Conservation (phyloP, 1,140 invertebrate species). For the Homarus americanus region DNA sequence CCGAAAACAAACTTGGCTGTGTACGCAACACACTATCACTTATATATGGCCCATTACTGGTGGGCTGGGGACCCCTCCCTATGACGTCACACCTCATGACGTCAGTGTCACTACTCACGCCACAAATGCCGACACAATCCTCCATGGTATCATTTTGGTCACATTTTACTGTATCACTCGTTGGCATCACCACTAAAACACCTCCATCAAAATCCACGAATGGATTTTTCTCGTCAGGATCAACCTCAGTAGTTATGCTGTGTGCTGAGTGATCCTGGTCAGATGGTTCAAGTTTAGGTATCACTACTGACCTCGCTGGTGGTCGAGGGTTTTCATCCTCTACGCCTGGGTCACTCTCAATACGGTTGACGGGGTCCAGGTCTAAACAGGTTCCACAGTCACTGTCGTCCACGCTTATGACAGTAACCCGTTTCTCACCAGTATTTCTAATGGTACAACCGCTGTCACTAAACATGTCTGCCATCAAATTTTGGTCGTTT, state of each 20-base stretch:
- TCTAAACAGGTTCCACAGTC: neutral
- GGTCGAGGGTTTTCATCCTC: neutral
- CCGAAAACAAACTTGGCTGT: neutral
- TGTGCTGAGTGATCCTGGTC: neutral
- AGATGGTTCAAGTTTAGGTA: neutral
- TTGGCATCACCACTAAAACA: neutral
- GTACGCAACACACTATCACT: neutral
- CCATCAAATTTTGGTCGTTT: neutral
- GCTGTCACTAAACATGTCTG: slow-evolving; percentile 11
- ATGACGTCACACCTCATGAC: no score
- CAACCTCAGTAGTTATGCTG: neutral
- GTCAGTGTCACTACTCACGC: neutral
- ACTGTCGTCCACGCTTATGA: neutral
- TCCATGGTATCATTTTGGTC: neutral
- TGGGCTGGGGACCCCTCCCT: no score
- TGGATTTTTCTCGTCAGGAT: neutral
- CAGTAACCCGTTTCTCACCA: neutral
- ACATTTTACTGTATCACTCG: neutral
- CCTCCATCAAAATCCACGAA: neutral
- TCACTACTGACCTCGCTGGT: neutral
- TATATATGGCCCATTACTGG: neutral
- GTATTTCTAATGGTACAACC: neutral
- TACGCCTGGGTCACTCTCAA: no score
- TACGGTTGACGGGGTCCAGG: neutral
- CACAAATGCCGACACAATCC: neutral